Evolutionary conservation across 2,888 invertebrate species (phyloP), one percentile per base, ranked within the genome.

Genomic region (Cabera pusaria): DNA sequence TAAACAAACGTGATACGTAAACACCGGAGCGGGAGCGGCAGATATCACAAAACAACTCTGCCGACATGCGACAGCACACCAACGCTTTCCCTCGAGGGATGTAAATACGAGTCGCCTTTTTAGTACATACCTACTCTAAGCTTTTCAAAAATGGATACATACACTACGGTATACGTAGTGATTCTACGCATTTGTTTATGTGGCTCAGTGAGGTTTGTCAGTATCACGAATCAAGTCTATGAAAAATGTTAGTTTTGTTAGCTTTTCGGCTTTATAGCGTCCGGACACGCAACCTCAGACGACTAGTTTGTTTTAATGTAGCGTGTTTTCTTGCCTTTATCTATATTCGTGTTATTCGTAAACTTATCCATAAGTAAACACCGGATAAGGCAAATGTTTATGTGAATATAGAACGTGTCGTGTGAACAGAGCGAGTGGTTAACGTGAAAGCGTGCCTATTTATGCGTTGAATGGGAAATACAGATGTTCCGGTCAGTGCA

Each of bases 171-270:
- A 38, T 39, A 29, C 21, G 14, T 36, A 10, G 18, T 31, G 28
- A 43, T 39, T 36, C 25, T 14, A 38, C 32, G 48, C 46, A 50
- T 50, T 46, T 40, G 45, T 49, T 41, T 45, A 34, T 35, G 25
- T 44, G 38, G 33, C 38, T 44, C 22, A 29, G 21, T 36, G 25
- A 34, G 34, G 29, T 44, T 46, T 47, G 41, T 45, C 31, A 36
- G 40, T 31, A 42, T 27, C 43, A 38, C 42, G 35, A 32, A 41
- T 37, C 26, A 32, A 42, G 34, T 32, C 39, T 35, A 40, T 46
- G 50, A 53, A 53, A 50, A 48, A 46, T 46, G 36, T 48, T 39
- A 35, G 42, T 40, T 44, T 42, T 40, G 45, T 50, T 45, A n/a
- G 38, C 25, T 44, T 42, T 50, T 46, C 25, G 26, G 43, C 36